These are phyloP conservation scores for Ruditapes philippinarum DNA, from an alignment of 1,140 invertebrate genomes.

Conservation along the genomic window DNA sequence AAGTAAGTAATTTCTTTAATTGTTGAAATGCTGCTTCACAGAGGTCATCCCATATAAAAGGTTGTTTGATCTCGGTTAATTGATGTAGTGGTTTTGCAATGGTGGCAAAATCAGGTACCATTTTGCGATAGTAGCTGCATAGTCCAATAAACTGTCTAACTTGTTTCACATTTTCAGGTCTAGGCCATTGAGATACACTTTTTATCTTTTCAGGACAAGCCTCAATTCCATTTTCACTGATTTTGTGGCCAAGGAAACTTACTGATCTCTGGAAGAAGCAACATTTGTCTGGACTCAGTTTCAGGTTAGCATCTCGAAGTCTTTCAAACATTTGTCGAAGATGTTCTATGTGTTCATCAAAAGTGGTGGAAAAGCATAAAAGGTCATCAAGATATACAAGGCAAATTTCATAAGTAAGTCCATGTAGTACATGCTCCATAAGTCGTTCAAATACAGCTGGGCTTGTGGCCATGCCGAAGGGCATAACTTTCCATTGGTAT, in stretches of 20 bases:
- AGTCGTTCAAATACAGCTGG: neutral
- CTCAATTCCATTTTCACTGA: neutral
- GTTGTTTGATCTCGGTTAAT: neutral
- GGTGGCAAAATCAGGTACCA: conserved; percentile 19
- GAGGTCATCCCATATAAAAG: neutral
- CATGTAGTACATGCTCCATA: neutral
- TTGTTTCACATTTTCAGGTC: neutral
- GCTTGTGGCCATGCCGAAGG: neutral
- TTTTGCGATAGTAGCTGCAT: conserved; percentile 25
- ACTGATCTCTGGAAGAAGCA: conserved; percentile 8
- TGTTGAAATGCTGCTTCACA: neutral
- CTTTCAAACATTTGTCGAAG: conserved; percentile 82
- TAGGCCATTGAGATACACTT: neutral
- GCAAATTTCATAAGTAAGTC: neutral
- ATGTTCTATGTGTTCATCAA: too few species aligned
- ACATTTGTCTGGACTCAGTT: conserved; percentile 65
- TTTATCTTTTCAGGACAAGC: neutral
- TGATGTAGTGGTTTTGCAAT: neutral
- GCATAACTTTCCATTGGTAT: neutral
- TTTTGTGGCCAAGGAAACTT: conserved; percentile 1
- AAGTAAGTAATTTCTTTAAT: conserved; percentile 3
- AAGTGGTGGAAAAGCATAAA: conserved; percentile 75
- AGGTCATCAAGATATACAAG: conserved; percentile 88
- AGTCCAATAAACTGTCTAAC: conserved; percentile 32
- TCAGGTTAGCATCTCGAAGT: conserved; percentile 71